These are phyloP conservation scores for Verasper variegatus DNA, from an alignment of 2,113 vertebrate genomes.

Conservation along the genomic window DNA sequence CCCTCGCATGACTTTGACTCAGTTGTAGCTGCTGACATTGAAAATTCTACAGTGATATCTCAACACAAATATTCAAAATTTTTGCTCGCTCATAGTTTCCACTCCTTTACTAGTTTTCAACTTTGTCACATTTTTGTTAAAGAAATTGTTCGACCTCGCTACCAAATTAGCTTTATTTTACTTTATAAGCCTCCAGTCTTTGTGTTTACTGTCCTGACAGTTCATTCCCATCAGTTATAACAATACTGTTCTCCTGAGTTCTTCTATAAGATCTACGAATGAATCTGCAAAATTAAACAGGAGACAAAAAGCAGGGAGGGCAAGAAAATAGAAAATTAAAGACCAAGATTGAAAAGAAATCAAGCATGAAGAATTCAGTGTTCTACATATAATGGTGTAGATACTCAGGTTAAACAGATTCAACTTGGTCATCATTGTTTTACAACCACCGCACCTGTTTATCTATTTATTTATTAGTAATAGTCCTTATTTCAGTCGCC, in stretches of 20 bases:
- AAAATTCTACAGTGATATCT: neutral
- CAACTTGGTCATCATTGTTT: no score
- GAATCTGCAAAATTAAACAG: neutral
- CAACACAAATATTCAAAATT: neutral
- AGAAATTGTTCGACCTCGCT: neutral
- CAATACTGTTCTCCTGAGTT: neutral
- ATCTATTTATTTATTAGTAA: no score
- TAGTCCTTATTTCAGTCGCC: no score
- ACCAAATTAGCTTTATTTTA: neutral
- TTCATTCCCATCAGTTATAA: neutral
- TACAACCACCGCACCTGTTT: no score
- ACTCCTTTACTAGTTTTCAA: neutral
- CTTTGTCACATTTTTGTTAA: neutral
- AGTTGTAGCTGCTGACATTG: constrained; percentile 20
- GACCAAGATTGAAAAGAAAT: no score
- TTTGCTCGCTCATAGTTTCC: neutral
- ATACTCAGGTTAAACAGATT: neutral
- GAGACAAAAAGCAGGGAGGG: no score
- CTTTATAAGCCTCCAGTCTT: neutral
- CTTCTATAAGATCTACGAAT: neutral
- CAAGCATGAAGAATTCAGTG: no score
- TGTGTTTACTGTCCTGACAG: neutral
- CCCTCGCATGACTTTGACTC: constrained; percentile 24
- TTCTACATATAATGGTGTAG: neutral
- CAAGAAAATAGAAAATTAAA: no score